phyloP scores from a whole-genome alignment of 2,113 vertebrate genomes.

The Salvelinus sp. region DNA sequence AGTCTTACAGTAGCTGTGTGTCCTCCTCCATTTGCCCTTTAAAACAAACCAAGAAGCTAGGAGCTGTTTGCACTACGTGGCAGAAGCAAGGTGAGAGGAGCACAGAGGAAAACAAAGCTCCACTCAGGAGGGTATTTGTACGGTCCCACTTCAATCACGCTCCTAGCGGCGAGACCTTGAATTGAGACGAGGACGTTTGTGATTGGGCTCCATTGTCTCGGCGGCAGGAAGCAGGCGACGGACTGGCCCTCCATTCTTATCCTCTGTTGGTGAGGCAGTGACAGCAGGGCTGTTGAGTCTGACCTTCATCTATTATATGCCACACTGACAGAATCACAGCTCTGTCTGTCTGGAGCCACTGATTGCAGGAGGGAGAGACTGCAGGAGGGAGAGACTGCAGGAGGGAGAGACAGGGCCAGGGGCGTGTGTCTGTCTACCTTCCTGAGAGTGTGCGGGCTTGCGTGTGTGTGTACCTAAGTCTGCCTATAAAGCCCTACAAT shows the following conservation, averaged over 20 bases:
- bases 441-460: neutral
- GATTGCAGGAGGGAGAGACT: neutral
- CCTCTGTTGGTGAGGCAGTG: neutral
- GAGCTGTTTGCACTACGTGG: neutral
- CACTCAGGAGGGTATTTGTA: constrained; percentile 40
- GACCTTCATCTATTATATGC: neutral
- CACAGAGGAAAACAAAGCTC: constrained; percentile 36
- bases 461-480: neutral
- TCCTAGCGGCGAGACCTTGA: constrained; percentile 22
- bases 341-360: neutral
- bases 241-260: neutral
- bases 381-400: too few species aligned
- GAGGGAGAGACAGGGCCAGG: too few species aligned
- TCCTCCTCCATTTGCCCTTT: constrained; percentile 19
- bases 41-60: constrained; percentile 16
- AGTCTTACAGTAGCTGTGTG: neutral
- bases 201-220: constrained; percentile 48
- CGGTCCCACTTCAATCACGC: constrained; percentile 51
- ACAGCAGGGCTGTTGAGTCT: neutral
- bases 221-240: neutral
- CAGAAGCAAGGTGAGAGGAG: constrained; percentile 8
- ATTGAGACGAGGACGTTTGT: constrained; percentile 35
- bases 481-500: neutral
- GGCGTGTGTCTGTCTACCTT: neutral
- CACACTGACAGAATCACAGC: neutral